A percentile compares a stretch with the other conserved stretches of the same genome.
Evolutionary conservation across 2,113 vertebrate genomes (phyloP).

Genomic region (Oncorhynchus keta): DNA sequence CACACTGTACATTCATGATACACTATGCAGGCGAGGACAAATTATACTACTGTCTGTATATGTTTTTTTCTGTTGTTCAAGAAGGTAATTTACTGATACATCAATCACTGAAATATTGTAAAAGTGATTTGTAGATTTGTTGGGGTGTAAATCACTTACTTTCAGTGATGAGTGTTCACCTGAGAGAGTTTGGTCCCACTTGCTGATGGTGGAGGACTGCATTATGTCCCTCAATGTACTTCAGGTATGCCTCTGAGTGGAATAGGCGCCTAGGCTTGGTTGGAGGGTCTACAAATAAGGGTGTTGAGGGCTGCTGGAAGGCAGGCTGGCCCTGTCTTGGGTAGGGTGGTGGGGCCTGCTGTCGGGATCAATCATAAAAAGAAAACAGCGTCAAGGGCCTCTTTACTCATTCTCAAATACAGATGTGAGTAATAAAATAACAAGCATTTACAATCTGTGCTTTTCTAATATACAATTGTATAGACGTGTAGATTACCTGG

Average conservation of each 20-base stretch:
- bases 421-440: neutral
- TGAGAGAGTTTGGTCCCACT: conserved; percentile 82
- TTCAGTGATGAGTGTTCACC: too few species aligned
- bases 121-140: too few species aligned
- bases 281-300: conserved; percentile 94
- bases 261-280: conserved; percentile 93
- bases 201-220: conserved; percentile 89
- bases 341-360: conserved; percentile 89
- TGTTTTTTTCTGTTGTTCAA: too few species aligned
- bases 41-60: too few species aligned
- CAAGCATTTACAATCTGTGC: neutral
- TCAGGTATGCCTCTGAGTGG: conserved; percentile 96
- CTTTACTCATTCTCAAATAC: neutral
- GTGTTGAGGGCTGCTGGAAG: conserved; percentile 90
- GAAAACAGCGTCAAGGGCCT: neutral
- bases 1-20: conserved; percentile 35
- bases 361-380: conserved; percentile 80
- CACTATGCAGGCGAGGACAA: too few species aligned
- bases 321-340: conserved; percentile 85
- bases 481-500: conserved; percentile 78
- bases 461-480: neutral
- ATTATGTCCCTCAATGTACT: conserved; percentile 93
- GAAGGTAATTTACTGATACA: too few species aligned
- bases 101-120: too few species aligned
- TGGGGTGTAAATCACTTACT: too few species aligned